phyloP scores from a whole-genome alignment of 2,113 vertebrate genomes.

The Panthera leo region DNA sequence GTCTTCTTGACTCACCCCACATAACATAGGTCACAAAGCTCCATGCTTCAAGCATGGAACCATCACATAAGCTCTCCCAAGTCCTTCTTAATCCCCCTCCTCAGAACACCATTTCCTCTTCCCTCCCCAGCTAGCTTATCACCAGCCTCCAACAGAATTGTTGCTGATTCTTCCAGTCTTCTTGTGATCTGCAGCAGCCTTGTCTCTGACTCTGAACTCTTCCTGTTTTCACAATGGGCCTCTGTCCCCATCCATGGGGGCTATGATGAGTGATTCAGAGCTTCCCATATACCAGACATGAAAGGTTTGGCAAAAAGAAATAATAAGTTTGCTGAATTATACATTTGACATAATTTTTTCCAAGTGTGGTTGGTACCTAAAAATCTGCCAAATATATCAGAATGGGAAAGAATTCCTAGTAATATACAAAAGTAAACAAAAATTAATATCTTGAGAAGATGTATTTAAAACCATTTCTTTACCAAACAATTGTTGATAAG shows the following conservation, averaged over 20 bases:
- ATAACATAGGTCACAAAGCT: neutral
- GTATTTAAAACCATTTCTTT: neutral
- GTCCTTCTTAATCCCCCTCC: neutral
- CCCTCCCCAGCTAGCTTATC: neutral
- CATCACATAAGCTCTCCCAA: neutral
- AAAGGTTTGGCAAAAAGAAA: neutral
- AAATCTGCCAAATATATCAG: neutral
- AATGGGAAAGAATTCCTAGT: neutral
- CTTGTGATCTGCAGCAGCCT: neutral
- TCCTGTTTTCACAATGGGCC: neutral
- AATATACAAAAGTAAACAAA: neutral
- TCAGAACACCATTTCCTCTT: neutral
- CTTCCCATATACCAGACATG: neutral
- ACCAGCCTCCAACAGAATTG: neutral
- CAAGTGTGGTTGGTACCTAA: neutral
- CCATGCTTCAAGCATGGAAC: neutral
- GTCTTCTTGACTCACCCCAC: neutral
- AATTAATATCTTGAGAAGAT: neutral
- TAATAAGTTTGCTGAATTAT: neutral
- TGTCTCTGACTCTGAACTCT: neutral
- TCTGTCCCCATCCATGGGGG: neutral
- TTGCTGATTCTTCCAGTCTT: neutral
- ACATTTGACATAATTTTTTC: neutral
- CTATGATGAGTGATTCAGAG: neutral
- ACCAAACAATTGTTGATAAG: neutral